phyloP scores from a whole-genome alignment of 2,888 invertebrate species.

The Hemaris fuciformis region DNA sequence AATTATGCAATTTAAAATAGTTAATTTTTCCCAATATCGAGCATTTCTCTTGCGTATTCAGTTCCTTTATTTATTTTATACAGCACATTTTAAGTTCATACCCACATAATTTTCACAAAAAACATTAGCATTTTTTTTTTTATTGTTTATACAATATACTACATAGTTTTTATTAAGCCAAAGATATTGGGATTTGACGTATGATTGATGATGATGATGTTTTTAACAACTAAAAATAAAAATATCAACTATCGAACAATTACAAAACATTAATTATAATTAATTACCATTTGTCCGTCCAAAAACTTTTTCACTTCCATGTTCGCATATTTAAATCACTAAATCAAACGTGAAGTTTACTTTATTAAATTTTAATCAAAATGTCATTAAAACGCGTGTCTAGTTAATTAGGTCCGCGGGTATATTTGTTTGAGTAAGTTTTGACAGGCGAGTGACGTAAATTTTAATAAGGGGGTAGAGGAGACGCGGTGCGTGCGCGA shows the following conservation, averaged over 20 bases:
- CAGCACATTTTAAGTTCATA: no score
- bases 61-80: no score
- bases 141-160: no score
- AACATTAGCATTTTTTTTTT: no score
- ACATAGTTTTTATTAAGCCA: no score
- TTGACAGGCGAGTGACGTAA: constrained; percentile 62
- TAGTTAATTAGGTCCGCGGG: constrained; percentile 45
- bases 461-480: constrained; percentile 51
- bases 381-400: constrained; percentile 30
- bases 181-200: no score
- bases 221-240: not conserved
- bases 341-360: not conserved
- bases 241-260: not conserved
- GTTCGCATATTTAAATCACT: not conserved
- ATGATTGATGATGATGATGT: not conserved
- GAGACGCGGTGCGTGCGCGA: constrained; percentile 31
- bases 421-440: constrained; percentile 54
- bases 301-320: constrained; percentile 2
- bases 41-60: no score
- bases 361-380: constrained; percentile 2
- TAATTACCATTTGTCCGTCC: constrained; percentile 48
- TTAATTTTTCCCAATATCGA: no score
- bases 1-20: no score
- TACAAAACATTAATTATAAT: not conserved
- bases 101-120: no score